Evolutionary conservation across 2,888 invertebrate species (phyloP), one percentile per base, ranked within the genome.

Genomic region (Anoplius nigerrimus): DNA sequence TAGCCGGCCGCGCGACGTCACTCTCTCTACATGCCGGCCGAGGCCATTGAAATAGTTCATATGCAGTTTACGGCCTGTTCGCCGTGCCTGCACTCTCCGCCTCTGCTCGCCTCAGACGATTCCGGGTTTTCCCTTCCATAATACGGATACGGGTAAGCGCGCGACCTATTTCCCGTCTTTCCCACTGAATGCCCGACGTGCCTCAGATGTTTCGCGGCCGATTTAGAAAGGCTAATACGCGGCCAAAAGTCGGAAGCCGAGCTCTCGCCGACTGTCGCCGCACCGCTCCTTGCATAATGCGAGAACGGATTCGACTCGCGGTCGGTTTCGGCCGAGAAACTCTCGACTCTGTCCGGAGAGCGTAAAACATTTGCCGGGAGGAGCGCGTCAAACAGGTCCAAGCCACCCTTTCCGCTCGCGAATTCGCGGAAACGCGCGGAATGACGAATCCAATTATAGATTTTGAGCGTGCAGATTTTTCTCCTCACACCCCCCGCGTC

Each of bases 401-500:
- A n/a, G 48, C 6, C 20, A 11, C 48, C 11, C 34, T 34, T 34
- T 34, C 34, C 34, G 11, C 34, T 53, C 48, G 42, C 54, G n/a
- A 59, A 46, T 20, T 51, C 48, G 43, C 66, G 58, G 54, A 54
- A 64, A 27, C 62, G 53, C 55, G 57, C 65, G 62, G 67, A 65
- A 73, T 66, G 60, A 61, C 53, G 67, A 68, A 73, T 73, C 62
- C 71, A 73, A 73, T 73, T 73, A 73, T 62, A 57, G 59, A 68
- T 58, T 48, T 65, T 60, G 68, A 67, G 53, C 68, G 68, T 62
- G 65, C 65, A 62, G 59, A 71, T 65, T 68, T 71, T 73, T 70
- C 66, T 51, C 34, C n/a, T n/a, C n/a, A n/a, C n/a, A n/a, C n/a
- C n/a, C n/a, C n/a, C n/a, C n/a, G n/a, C n/a, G n/a, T n/a, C n/a